Conservation (phyloP, 35 echinoderm and acorn worm species). For the Heliocidaris erythrogramma region DNA sequence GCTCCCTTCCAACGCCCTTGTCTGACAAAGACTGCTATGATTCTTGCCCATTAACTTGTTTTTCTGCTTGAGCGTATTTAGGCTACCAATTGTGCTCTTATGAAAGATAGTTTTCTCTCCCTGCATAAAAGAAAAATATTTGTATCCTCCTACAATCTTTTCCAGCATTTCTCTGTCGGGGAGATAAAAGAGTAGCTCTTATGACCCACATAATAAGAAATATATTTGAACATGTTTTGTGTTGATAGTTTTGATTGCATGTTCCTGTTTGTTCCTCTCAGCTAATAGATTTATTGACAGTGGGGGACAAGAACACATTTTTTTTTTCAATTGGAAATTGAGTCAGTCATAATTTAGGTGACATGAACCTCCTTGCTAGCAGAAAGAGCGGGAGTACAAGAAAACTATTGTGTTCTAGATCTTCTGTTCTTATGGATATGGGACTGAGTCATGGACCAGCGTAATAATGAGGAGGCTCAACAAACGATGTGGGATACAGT, state of each 20-base stretch:
- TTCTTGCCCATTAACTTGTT: slow-evolving; percentile 14
- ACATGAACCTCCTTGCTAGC: background rate
- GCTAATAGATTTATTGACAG: slow-evolving; percentile 4
- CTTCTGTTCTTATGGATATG: background rate
- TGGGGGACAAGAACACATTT: background rate
- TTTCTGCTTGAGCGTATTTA: background rate
- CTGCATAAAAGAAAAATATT: background rate
- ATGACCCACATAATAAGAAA: background rate
- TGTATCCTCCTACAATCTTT: background rate
- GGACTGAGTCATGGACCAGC: background rate
- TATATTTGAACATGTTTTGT: slow-evolving; percentile 7
- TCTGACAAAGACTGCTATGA: slow-evolving; percentile 11
- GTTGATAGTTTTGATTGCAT: slow-evolving; percentile 6
- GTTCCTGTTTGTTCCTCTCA: background rate
- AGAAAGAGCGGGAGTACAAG: background rate
- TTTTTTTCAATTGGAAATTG: slow-evolving; percentile 13
- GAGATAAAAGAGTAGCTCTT: background rate
- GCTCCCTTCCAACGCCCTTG: slow-evolving; percentile 16
- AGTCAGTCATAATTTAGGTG: slow-evolving; percentile 9
- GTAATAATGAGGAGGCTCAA: background rate
- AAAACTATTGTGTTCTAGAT: background rate
- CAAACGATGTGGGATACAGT: background rate
- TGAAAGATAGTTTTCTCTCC: background rate
- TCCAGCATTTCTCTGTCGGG: background rate
- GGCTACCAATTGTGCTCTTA: slow-evolving; percentile 5